Base-by-base conservation (phyloP, 2,113 vertebrate species). In the Lampris incognitus region DNA sequence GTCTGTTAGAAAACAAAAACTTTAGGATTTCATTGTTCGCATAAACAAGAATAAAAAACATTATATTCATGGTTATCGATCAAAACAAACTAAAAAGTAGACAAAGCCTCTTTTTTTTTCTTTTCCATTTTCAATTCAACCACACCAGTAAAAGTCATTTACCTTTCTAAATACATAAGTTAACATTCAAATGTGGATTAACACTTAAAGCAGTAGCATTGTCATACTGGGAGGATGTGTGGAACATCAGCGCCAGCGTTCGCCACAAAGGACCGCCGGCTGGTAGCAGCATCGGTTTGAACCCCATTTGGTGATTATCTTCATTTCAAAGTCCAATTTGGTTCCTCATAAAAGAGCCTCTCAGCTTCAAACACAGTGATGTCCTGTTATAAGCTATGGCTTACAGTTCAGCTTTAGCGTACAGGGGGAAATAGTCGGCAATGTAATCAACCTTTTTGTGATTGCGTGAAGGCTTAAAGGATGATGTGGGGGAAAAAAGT, bases 171-270 rank as follows among this genome's bases (percentile, higher is more conserved):
- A 86, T 85, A 91, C 85, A 92, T 87, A 89, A 93, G 83, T 90
- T 91, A 94, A 93, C 92, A 94, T 92, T 94, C 87, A 91, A 86
- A 87, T 84, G 84, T 91, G 78, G 92, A 72, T 86, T 49, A 90
- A 85, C 88, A 92, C 88, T 82, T 89, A 87, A 93, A 92, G 88
- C 90, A 76, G 88, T 72, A 92, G 90, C 86, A 51, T 66, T 73
- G 73, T 86, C 55, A 64, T 78, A 85, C 56, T 74, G 69, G 68
- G 50, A 68, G 79, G 67, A 71, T 3, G 75, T 86, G 77, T 63
- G 68, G 81, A 59, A 83, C 56, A 63, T 74, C 70, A 24, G 67
- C 76, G 65, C 68, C 77, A 75, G 76, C 70, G 54, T 81, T 82
- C 50, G 69, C 70, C 55, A 50, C 9, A 38, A 77, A 73, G 24